Percentiles rank a stretch among this genome's conserved stretches.
Conservation (phyloP, 2,888 invertebrate genomes). For the Drosophila paranaensis region DNA sequence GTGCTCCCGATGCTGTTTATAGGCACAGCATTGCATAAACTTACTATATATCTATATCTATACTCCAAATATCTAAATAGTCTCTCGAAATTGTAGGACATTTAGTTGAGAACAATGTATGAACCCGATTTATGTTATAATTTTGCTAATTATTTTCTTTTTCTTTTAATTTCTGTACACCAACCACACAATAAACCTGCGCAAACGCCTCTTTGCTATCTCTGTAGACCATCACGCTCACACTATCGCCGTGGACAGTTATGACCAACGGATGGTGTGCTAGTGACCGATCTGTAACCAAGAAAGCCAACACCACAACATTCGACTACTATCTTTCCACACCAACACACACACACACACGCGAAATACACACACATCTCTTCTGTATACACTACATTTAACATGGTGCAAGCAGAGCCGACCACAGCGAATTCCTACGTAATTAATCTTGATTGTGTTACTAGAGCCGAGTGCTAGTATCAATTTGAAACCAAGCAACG, state of each 20-base stretch:
- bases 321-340: conserved; percentile 56
- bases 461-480: conserved; percentile 58
- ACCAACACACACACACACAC: conserved; percentile 31
- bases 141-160: conserved; percentile 77
- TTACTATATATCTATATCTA: background rate
- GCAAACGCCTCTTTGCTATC: conserved; percentile 34
- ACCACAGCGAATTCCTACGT: conserved; percentile 51
- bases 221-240: conserved; percentile 84
- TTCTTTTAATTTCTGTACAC: conserved; percentile 74
- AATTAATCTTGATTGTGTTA: conserved; percentile 64
- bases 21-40: conserved; percentile 16
- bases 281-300: conserved; percentile 84
- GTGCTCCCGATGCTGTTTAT: conserved; percentile 20
- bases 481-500: conserved; percentile 42
- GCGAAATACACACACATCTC: conserved; percentile 17
- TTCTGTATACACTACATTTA: conserved; percentile 42
- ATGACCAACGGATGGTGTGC: conserved; percentile 83
- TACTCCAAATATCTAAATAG: conserved; percentile 1
- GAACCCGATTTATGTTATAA: conserved; percentile 55
- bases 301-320: conserved; percentile 30
- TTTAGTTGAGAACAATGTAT: conserved; percentile 37
- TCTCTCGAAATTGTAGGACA: conserved; percentile 44
- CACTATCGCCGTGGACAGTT: conserved; percentile 84
- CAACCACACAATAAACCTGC: conserved; percentile 26
- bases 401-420: conserved; percentile 60